Base-by-base conservation (phyloP, 2,888 invertebrate genomes). In the Conus canariensis region DNA sequence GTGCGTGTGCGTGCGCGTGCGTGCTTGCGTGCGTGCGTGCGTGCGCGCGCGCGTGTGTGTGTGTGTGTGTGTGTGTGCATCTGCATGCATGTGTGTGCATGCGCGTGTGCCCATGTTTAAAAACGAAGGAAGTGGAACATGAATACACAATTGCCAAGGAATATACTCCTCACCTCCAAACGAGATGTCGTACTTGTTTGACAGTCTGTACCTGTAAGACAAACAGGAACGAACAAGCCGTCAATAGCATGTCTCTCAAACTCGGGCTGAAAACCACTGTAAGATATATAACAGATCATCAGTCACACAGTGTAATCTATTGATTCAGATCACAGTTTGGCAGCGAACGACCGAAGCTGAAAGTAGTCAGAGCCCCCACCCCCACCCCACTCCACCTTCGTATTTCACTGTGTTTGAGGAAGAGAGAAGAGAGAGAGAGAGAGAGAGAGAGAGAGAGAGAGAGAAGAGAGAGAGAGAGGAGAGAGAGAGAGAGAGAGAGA, bases 171-270 rank as follows among this genome's bases (percentile, higher is more conserved):
- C 56, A 92, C 92, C 92, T 86, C 92, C 92, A 22, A 92, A 77
- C 9, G 86, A 87, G 22, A 91, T 80, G 58, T 90, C 90, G 14
- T 89, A 82, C 56, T 80, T 91, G 87, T 91, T 92, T 2, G 91
- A 87, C 45, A 92, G 67, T 9, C 89, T 64, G 83, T 92, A 92
- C 83, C 91, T 92, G 91, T 45, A 90, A 90, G 6, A 74, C 80
- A 90, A 16, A 70, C 67, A 86, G 1, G 58, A 25, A 56, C 19
- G 25, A 14, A 7, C 64, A 64, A 4, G 3, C 10, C 5, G 45
- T 45, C 45, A 45, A 45, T 45, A 45, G 45, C 45, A 45, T 45
- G 45, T 45, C 45, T 45, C 45, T 45, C 45, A 45, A 45, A 45
- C 45, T 45, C 45, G 45, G 45, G 45, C 45, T 45, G 45, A 45